Evolutionary conservation across 2,113 vertebrate species (phyloP), one percentile per base, ranked within the genome.

Genomic region (Asarcornis scutulata): DNA sequence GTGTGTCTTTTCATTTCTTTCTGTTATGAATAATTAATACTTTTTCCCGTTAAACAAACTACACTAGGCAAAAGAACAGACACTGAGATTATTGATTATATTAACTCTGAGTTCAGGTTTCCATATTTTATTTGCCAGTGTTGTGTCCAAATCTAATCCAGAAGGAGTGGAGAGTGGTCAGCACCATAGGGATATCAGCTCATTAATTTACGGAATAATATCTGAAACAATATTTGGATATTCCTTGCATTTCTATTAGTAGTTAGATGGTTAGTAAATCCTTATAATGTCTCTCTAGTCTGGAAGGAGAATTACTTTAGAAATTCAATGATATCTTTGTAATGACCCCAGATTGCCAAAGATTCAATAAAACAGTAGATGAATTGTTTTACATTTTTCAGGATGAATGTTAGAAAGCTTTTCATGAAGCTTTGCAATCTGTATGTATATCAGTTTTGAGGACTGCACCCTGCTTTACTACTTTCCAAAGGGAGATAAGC

Each of bases 381-480:
- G 5, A 8, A 2, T 42, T 77, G 34, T 9, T 94, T 81, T 74
- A 7, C 83, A 56, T 89, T 91, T 80, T 86, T 40, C 21, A 69
- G 13, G 31, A 23, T 73, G 18, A 38, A 86, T 88, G 68, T 92
- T 94, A 73, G 60, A 34, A 76, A 93, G 26, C n/a, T 36, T 90
- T 95, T 83, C 66, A 59, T 40, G 34, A 62, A 87, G 32, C 71
- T 34, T 83, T 95, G 29, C 13, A 80, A 11, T 81, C 78, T 71
- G 5, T 40, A 48, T 78, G 89, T n/a, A 74, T 91, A 89, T 16
- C 26, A 94, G 77, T 77, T 95, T 58, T 95, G 76, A 96, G 82
- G 62, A 62, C 82, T 82, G 36, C 31, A 68, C 73, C 34, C 52
- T 66, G 55, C 29, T 90, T 95, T 38, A 78, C 36, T 73, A 80